Percentiles rank a stretch among this genome's conserved stretches.
Conservation (phyloP, 2,888 invertebrate genomes). For the Apodemia duryi region DNA sequence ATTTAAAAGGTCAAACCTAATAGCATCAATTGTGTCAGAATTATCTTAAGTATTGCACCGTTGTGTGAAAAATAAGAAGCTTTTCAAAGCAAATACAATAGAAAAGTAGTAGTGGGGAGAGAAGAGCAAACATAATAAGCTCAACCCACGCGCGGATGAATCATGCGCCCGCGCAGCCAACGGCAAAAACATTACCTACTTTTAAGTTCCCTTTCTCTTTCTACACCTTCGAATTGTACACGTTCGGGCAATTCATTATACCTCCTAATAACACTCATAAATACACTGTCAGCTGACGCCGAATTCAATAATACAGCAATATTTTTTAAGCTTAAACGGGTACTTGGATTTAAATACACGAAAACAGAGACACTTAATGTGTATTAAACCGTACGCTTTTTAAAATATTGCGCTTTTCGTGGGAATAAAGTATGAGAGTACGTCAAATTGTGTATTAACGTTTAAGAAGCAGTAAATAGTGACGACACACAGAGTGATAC, state of each 20-base stretch:
- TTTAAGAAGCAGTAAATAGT: constrained; percentile 56
- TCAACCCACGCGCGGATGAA: constrained; percentile 72
- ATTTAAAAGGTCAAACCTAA: neutral
- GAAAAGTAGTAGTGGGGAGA: constrained; percentile 63
- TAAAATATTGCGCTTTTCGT: constrained; percentile 45
- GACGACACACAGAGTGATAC: neutral
- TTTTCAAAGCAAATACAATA: constrained; percentile 48
- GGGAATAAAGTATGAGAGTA: constrained; percentile 43
- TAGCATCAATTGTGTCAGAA: neutral
- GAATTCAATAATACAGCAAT: constrained; percentile 19
- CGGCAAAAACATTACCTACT: constrained; percentile 79
- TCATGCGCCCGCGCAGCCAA: constrained; percentile 58
- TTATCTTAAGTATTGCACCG: neutral
- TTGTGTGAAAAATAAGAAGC: constrained; percentile 26
- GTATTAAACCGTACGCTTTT: constrained; percentile 36
- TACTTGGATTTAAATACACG: constrained; percentile 4
- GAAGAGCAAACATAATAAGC: constrained; percentile 66
- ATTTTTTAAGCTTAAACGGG: constrained; percentile 11
- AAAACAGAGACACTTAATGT: constrained; percentile 21
- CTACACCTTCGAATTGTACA: constrained; percentile 63
- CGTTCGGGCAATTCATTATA: constrained; percentile 58
- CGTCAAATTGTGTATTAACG: constrained; percentile 64
- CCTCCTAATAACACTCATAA: constrained; percentile 36
- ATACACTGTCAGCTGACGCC: constrained; percentile 22
- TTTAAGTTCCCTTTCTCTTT: constrained; percentile 79